Evolutionary conservation across 2,797 vertebrate genomes (phyloP).

Genomic region (Alcedo quadribrachys): DNA sequence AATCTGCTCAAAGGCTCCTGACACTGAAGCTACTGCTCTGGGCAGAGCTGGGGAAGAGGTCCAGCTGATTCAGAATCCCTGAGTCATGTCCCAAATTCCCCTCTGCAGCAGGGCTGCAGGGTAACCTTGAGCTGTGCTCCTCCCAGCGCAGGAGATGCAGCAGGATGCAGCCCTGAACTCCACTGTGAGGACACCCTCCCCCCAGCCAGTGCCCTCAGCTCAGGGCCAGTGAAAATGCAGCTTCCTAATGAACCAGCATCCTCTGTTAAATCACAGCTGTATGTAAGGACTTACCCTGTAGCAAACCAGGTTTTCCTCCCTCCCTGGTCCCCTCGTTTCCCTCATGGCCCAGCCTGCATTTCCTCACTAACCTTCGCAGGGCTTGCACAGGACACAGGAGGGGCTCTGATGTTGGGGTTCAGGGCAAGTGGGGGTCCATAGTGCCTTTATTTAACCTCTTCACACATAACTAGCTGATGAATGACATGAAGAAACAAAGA

Average conservation of each 20-base stretch:
- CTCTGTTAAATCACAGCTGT: background rate
- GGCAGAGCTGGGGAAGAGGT: background rate
- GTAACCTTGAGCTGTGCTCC: background rate
- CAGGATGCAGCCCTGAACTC: background rate
- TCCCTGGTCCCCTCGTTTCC: background rate
- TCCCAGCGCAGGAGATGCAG: background rate
- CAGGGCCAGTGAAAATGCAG: background rate
- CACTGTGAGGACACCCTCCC: background rate
- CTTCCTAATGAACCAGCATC: background rate
- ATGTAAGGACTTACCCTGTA: background rate
- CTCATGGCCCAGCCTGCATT: background rate
- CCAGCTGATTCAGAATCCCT: background rate
- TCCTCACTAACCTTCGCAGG: background rate
- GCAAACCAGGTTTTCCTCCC: background rate
- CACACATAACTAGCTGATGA: background rate
- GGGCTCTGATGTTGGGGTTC: background rate
- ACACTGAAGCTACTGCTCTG: background rate
- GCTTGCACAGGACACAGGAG: background rate
- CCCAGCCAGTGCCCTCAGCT: background rate
- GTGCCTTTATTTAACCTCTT: background rate
- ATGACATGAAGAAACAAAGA: background rate
- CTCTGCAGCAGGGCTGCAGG: slow-evolving; percentile 16
- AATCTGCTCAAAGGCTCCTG: background rate
- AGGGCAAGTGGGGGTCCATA: background rate
- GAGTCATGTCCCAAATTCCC: slow-evolving; percentile 43